Percentiles rank a stretch among this genome's conserved stretches.
Evolutionary conservation across 2,797 vertebrate genomes (phyloP).

Genomic region (Microctenopoma lineatum): DNA sequence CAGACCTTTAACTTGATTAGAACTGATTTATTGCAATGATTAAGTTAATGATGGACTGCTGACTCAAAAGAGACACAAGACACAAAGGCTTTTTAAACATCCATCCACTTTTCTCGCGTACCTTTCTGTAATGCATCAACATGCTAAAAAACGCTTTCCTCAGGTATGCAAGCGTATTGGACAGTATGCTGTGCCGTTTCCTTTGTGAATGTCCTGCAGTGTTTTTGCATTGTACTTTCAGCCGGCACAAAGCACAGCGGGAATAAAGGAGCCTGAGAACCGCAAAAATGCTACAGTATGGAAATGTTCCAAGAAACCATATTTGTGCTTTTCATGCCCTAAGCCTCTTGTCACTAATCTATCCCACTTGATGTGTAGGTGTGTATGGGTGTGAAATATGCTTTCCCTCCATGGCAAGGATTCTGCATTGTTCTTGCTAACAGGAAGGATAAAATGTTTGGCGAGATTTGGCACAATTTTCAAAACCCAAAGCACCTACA

Average conservation of each 20-base stretch:
- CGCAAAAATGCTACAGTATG: constrained; percentile 42
- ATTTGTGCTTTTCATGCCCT: constrained; percentile 72
- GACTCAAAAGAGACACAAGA: not conserved
- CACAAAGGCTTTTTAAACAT: not conserved
- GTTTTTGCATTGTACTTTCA: constrained; percentile 37
- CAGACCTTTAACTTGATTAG: constrained; percentile 44
- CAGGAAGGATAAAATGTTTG: constrained; percentile 62
- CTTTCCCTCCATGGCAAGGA: constrained; percentile 62
- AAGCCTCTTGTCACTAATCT: constrained; percentile 79
- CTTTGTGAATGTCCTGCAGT: constrained; percentile 31
- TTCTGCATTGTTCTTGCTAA: constrained; percentile 70
- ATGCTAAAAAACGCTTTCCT: constrained; percentile 27
- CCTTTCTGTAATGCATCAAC: constrained; percentile 19
- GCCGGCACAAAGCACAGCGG: constrained; percentile 51
- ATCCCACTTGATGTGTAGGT: constrained; percentile 74
- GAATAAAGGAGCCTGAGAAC: constrained; percentile 46
- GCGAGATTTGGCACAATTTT: constrained; percentile 48
- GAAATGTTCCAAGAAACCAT: constrained; percentile 67
- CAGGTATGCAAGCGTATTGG: constrained; percentile 30
- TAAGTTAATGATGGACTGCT: constrained; percentile 17
- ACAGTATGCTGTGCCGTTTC: not conserved
- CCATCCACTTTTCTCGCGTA: not conserved
- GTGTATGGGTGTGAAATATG: constrained; percentile 73
- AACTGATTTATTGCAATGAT: constrained; percentile 43
- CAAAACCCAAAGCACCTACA: constrained; percentile 45